Base-by-base conservation (phyloP, 2,113 vertebrate species). In the Chrysemys picta region DNA sequence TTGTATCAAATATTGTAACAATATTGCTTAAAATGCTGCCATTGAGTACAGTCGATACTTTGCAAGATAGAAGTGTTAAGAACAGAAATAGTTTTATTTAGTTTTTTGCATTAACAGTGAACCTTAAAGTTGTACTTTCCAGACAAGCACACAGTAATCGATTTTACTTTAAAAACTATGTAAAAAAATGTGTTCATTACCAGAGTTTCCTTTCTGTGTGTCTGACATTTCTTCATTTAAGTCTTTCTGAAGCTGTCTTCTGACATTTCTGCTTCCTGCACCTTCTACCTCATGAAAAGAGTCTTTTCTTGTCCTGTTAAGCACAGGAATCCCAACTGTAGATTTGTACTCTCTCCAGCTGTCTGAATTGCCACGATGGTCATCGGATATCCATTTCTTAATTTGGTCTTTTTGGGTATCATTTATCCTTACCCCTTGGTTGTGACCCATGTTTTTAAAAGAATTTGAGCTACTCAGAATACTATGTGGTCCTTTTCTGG, bases 361-460 rank as follows among this genome's bases (percentile, higher is more conserved):
- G 62, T 99, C 99, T 50, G 97, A 98, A 95, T 95, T 95, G 84
- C 90, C 90, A 50, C n/a, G 91, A 57, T 97, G 97, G 93, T 97
- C 98, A 88, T 99, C 99, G 57, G 98, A 96, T 1, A 98, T 78
- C 97, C 98, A 98, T 81, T 98, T 98, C 92, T 97, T 99, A 49
- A 88, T 91, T 38, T 98, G 98, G 78, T 99, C 99, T 96, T 96
- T 99, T 5, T 98, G 98, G 54, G 78, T 98, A 87, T 98, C 98
- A 89, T 87, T 97, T 85, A 98, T 91, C 91, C 98, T 98, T 86
- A 97, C 88, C 10, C 98, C 98, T 10, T 98, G 98, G 91, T 89
- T 95, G n/a, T 96, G 96, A 86, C 92, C 56, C 88, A 95, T 95
- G 72, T 97, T 98, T 96, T 98, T 98, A 94, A 98, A 97, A 78